Evolutionary conservation across 2,113 vertebrate species (phyloP), one percentile per base, ranked within the genome.

Genomic region (Notiomystis cincta): DNA sequence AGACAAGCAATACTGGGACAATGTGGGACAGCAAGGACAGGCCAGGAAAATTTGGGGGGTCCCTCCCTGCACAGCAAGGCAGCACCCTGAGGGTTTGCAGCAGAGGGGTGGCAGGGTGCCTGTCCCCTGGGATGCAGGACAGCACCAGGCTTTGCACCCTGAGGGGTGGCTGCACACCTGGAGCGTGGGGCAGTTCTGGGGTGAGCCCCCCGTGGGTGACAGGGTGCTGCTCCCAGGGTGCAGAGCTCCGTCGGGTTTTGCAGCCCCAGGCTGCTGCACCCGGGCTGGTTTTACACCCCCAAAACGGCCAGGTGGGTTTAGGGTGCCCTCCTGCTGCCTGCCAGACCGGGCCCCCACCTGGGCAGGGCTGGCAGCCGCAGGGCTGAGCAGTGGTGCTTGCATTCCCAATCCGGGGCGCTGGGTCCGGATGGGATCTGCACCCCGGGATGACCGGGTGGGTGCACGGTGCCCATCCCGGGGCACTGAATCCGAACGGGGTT

Each of bases 401-500:
- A 11, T 44, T 56, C 42, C 42, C 16, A 30, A 0, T 27, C n/a
- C 1, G 1, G 16, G 40, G 1, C 4, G 10, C 22, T 17, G 58
- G 15, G 33, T 64, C 40, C 2, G 4, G 35, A 12, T 1, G 9
- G 47, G 57, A 35, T 81, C 60, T 60, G 51, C 31, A 44, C 3
- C 16, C 31, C 20, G 17, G 56, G 33, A 33, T 51, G 17, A 2
- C 7, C 1, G 20, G 7, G 15, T 17, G 35, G 15, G 22, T 27
- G 14, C 30, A 3, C 0, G 25, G 30, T 42, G 27, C 30, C 30
- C 44, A 48, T 6, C 11, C 6, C 7, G 3, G 28, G 40, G 5
- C 15, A 1, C 5, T 13, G 57, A 6, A 33, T 17, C 62, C 1
- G 0, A 12, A 6, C 1, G 15, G 33, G 38, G 12, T 54, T 18